phyloP scores from a whole-genome alignment of 1,140 invertebrate genomes.

The Aphaenogaster ashmeadi region DNA sequence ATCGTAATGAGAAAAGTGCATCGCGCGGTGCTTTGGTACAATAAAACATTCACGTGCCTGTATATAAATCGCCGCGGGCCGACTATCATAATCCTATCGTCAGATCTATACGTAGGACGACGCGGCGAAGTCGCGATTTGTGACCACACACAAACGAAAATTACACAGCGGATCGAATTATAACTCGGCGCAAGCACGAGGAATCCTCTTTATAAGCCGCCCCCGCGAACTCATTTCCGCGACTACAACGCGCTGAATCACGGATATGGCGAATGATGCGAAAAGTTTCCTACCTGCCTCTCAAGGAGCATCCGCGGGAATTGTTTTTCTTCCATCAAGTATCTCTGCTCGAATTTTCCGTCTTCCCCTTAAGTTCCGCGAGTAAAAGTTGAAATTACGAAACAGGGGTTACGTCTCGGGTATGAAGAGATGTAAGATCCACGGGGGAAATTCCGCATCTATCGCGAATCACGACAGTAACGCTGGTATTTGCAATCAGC shows the following conservation, averaged over 20 bases:
- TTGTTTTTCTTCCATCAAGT: slow-evolving; percentile 64
- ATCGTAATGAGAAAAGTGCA: background rate
- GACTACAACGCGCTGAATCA: slow-evolving; percentile 42
- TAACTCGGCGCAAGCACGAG: slow-evolving; percentile 70
- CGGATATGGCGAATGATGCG: slow-evolving; percentile 60
- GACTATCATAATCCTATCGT: slow-evolving; percentile 46
- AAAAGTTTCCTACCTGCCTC: slow-evolving; percentile 51
- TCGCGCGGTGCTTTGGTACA: background rate
- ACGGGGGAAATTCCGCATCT: slow-evolving; percentile 27
- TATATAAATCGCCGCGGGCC: slow-evolving; percentile 28
- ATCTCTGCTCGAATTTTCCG: slow-evolving; percentile 61
- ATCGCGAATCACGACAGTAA: slow-evolving; percentile 14
- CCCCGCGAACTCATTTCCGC: slow-evolving; percentile 81
- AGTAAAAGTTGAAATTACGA: slow-evolving; percentile 64
- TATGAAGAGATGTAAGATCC: background rate
- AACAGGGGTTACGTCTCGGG: slow-evolving; percentile 20
- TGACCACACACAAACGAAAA: slow-evolving; percentile 76
- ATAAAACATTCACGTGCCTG: slow-evolving; percentile 8
- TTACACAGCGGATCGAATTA: slow-evolving; percentile 81
- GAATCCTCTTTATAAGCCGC: slow-evolving; percentile 80
- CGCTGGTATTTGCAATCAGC: slow-evolving; percentile 28
- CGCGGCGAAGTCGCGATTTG: slow-evolving; percentile 66
- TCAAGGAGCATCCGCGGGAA: slow-evolving; percentile 50
- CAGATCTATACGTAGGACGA: slow-evolving; percentile 57
- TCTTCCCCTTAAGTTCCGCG: slow-evolving; percentile 45